A percentile compares a stretch with the other conserved stretches of the same genome.
phyloP scores from a whole-genome alignment of 2,888 invertebrate species.

The Hypercompe scribonia region DNA sequence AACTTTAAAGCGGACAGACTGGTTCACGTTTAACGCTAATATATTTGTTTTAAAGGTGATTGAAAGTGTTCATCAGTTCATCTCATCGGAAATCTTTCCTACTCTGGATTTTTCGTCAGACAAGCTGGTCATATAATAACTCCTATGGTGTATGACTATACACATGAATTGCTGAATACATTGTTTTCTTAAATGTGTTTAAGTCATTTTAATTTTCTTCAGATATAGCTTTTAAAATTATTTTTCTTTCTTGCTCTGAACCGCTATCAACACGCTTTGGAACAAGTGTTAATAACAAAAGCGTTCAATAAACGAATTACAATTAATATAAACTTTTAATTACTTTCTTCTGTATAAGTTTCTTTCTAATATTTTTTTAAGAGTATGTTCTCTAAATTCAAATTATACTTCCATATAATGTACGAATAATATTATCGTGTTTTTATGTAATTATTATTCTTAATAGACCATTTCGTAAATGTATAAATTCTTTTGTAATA shows the following conservation, averaged over 20 bases:
- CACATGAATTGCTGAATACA: too few species aligned
- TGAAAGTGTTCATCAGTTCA: too few species aligned
- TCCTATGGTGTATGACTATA: too few species aligned
- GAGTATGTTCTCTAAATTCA: not conserved
- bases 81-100: too few species aligned
- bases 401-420: slow-evolving; percentile 3
- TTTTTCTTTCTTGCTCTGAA: too few species aligned
- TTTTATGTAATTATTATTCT: slow-evolving; percentile 12
- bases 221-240: too few species aligned
- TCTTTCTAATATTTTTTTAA: not conserved
- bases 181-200: not conserved
- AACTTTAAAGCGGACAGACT: not conserved
- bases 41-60: too few species aligned
- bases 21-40: too few species aligned
- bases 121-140: too few species aligned
- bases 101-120: too few species aligned
- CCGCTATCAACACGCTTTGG: not conserved
- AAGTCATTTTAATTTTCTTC: not conserved
- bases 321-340: not conserved
- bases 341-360: not conserved
- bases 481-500: slow-evolving; percentile 17
- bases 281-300: not conserved
- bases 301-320: not conserved
- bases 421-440: slow-evolving; percentile 1
- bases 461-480: slow-evolving; percentile 21